phyloP scores from a whole-genome alignment of 2,797 vertebrate species.

The Todus mexicanus region DNA sequence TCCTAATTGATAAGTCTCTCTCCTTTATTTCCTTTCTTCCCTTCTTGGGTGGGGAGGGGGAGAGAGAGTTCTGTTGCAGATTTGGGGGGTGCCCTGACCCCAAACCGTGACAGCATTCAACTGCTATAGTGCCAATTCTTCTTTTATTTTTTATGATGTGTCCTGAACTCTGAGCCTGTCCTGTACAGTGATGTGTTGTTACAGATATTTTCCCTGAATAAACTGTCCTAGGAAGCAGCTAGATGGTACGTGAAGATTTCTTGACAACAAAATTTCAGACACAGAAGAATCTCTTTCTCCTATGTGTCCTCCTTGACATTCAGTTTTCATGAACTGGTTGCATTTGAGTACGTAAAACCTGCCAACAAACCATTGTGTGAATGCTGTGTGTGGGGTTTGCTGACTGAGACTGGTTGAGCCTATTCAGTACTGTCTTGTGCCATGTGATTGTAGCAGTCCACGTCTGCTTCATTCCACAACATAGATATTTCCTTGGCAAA shows the following conservation, averaged over 20 bases:
- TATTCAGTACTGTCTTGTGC: neutral
- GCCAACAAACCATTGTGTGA: neutral
- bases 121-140: neutral
- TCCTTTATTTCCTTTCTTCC: too few relatives aligned
- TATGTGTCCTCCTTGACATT: neutral
- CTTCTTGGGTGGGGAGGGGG: too few relatives aligned
- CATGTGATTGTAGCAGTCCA: neutral
- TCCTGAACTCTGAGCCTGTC: neutral
- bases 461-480: neutral
- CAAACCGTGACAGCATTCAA: too few relatives aligned
- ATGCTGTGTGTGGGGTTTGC: neutral
- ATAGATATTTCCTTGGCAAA: neutral
- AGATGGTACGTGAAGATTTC: neutral
- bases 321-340: neutral
- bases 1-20: too few relatives aligned
- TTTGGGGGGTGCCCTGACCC: too few relatives aligned
- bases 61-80: too few relatives aligned
- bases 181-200: neutral
- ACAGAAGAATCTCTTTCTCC: neutral
- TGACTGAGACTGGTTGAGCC: neutral
- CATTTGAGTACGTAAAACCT: neutral
- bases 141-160: neutral
- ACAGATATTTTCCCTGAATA: neutral
- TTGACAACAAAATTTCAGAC: neutral
- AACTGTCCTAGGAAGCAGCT: neutral